A percentile compares a stretch with the other conserved stretches of the same genome.
These are phyloP conservation scores for Saguinus oedipus DNA, from an alignment of 2,797 vertebrate species.

Conservation along the genomic window DNA sequence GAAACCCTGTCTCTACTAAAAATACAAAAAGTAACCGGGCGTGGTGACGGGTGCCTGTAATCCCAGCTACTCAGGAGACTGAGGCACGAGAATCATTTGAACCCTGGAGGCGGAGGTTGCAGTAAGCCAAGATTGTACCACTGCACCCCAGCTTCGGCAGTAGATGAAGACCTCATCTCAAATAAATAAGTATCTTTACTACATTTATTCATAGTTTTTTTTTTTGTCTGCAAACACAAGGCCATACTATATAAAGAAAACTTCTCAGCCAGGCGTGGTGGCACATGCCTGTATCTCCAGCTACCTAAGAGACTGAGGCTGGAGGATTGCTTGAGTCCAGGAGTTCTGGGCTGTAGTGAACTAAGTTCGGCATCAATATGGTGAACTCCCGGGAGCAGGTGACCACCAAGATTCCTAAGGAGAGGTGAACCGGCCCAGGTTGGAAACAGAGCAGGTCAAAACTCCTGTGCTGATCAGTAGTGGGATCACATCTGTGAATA, in stretches of 20 bases:
- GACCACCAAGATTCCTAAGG: no score
- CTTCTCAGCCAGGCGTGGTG: no score
- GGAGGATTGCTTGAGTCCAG: no score
- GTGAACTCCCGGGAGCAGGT: no score
- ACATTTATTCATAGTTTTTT: background rate
- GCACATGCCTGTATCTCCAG: no score
- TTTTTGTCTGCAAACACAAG: background rate
- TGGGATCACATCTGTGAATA: no score
- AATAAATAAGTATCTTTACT: background rate
- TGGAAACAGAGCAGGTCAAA: no score
- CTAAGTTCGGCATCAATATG: no score
- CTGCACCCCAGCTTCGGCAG: background rate
- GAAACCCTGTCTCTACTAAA: background rate
- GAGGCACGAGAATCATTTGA: background rate
- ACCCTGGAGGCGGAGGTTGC: background rate
- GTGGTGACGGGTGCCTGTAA: background rate
- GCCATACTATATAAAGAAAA: slow-evolving; percentile 13
- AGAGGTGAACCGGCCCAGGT: no score
- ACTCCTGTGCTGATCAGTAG: no score
- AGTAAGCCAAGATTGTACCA: background rate
- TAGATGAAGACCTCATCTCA: background rate
- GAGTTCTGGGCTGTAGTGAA: no score
- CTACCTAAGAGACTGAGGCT: no score
- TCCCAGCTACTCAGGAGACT: background rate
- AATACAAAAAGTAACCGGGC: background rate